phyloP scores from a whole-genome alignment of 1,140 invertebrate species.

The Diabrotica undecimpunctata region DNA sequence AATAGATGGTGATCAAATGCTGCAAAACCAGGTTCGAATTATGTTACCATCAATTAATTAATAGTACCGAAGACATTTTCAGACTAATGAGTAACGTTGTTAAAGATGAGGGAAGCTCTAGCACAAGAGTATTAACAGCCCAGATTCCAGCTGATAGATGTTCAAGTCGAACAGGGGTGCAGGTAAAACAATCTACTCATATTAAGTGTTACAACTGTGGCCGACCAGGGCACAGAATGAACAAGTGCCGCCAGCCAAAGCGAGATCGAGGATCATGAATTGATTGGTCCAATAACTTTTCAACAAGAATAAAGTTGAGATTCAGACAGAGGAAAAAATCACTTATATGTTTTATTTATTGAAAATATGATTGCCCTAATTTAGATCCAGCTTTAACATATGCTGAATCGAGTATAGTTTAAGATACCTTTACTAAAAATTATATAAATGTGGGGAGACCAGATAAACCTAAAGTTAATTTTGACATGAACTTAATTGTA shows the following conservation, averaged over 20 bases:
- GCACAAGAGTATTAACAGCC: background rate
- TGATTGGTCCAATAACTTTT: slow-evolving; percentile 19
- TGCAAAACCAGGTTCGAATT: slow-evolving; percentile 22
- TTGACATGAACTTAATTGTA: slow-evolving; percentile 26
- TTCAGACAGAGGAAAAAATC: too few relatives aligned
- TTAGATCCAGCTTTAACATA: background rate
- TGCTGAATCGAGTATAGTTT: slow-evolving; percentile 8
- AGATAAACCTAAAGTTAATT: slow-evolving; percentile 7
- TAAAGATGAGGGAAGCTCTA: background rate
- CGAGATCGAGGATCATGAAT: slow-evolving; percentile 15
- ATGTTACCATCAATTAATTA: slow-evolving; percentile 4
- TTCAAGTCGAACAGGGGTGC: background rate
- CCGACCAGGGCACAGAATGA: slow-evolving; percentile 14
- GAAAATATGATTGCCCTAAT: background rate
- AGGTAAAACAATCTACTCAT: too few relatives aligned
- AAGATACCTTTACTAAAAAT: background rate
- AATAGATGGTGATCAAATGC: slow-evolving; percentile 32
- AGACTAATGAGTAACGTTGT: slow-evolving; percentile 12
- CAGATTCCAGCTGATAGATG: too few relatives aligned
- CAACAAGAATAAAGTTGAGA: too few relatives aligned
- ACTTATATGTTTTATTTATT: slow-evolving; percentile 14
- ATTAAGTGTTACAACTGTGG: slow-evolving; percentile 25
- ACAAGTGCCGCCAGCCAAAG: slow-evolving; percentile 19
- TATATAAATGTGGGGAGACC: background rate
- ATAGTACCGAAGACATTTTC: slow-evolving; percentile 18